Evolutionary conservation across 2,797 vertebrate species (phyloP), one percentile per base, ranked within the genome.

Genomic region (Pelodytes ibericus): DNA sequence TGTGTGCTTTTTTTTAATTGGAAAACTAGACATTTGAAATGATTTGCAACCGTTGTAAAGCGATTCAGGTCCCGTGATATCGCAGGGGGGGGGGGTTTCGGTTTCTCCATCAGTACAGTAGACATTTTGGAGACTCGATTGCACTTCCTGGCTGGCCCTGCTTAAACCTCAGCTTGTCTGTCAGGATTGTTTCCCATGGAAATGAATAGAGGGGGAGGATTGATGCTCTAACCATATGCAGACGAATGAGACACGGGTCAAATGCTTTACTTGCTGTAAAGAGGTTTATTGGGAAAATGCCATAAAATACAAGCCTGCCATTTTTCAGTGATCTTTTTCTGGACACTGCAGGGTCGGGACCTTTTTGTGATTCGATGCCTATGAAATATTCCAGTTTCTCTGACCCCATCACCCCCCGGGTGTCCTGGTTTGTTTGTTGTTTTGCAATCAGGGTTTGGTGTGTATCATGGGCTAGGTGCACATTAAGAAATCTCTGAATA

Each of bases 121-220:
- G 64, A 10, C 56, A 64, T 26, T 49, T 66, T 49, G 83, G 63
- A 83, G 56, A 74, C 78, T 67, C 31, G 77, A 53, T 63, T 53
- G 15, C 71, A 57, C 16, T 71, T 75, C 70, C 73, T 80, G 62
- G 62, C 41, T 1, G 65, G 31, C 49, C 41, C n/a, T 39, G 1
- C 27, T 71, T n/a, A 51, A 77, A 4, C 36, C 66, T 47, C 11
- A 77, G 67, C 11, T 29, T 11, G 36, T 13, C 68, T 78, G 81
- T 76, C 4, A 61, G 26, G 58, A 29, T 2, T 51, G 25, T 74
- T 75, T 82, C 74, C 74, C 70, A 1, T 62, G 13, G 57, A 60
- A 0, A 5, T 16, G 47, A 81, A 63, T 44, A 66, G 77, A 10
- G 16, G 2, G 9, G 71, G 39, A 27, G 74, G 11, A 26, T 26